Evolutionary conservation across 1,140 invertebrate species (phyloP), one percentile per base, ranked within the genome.

Genomic region (Aphelenchoides avenae): DNA sequence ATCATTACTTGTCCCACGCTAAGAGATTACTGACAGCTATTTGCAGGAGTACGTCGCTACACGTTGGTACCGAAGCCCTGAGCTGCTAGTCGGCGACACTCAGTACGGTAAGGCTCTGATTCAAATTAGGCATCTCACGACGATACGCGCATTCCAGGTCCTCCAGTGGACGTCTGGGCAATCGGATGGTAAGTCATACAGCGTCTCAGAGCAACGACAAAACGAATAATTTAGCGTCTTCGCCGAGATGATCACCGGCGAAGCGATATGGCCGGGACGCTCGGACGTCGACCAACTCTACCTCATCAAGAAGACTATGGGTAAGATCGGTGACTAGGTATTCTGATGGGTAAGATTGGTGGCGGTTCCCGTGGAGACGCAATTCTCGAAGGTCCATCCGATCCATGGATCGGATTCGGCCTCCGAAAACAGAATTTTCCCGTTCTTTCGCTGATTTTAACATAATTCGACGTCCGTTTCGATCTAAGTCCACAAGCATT

Each of bases 11-110:
- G n/a, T n/a, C n/a, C n/a, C n/a, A n/a, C n/a, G n/a, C n/a, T n/a
- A n/a, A n/a, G n/a, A n/a, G n/a, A n/a, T n/a, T n/a, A n/a, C n/a
- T n/a, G n/a, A n/a, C n/a, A n/a, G n/a, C n/a, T n/a, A n/a, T n/a
- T n/a, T n/a, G n/a, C n/a, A n/a, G 48, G 94, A 99, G 79, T 98
- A 99, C 79, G 94, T 99, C 41, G 94, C 94, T 1, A 98, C 94
- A 5, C 82, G 94, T 24, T 99, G 93, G 93, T 99, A 99, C 79
- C 82, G 94, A 50, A 88, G 91, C 52, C 68, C 91, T 0, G 94
- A 98, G 80, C 81, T 98, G 7, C 81, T 98, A 20, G 93, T 98
- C 0, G 94, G 94, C 0, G 94, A 98, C 76, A 94, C 90, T 2
- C 87, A 91, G 74, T 99, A 99, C 76, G 89, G 92, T n/a, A n/a